Base-by-base conservation (phyloP, 1,140 invertebrate species). In the Drosophila tani region DNA sequence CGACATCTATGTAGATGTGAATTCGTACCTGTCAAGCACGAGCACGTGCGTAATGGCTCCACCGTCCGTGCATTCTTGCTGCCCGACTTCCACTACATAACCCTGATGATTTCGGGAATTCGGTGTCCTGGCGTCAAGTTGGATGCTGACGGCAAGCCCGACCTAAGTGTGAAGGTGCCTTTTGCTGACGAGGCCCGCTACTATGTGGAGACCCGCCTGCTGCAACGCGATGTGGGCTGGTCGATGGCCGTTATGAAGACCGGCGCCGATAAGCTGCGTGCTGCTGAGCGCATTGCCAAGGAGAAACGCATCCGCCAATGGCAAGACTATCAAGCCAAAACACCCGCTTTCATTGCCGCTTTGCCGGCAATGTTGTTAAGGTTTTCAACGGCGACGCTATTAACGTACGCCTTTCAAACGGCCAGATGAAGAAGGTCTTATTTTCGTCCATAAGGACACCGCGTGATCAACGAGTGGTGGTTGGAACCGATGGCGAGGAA, bases 191-290 rank as follows among this genome's bases (percentile, higher is more conserved):
- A 93, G 60, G 93, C 93, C 3, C 96, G 96, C 64, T 99, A 95
- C 93, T 99, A 98, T 92, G 97, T 98, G 12, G 99, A 99, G 93
- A 95, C 95, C 11, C 95, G 97, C 51, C 94, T 99, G 2, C 93
- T 99, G 9, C 98, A 99, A 86, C 95, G 97, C 78, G 98, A 99
- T 85, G 96, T 99, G n/a, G 98, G 99, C 92, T 99, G 98, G 98
- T 98, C 97, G 9, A 97, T 99, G 93, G 96, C 95, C 29, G 96
- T 97, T 41, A 97, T 98, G 85, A 97, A 97, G 91, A 94, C 95
- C 53, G 95, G 97, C 53, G 95, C 96, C 27, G 96, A 98, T 38
- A 97, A 97, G 87, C 94, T 99, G 5, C 93, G 98, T 93, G 94
- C 96, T 86, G 96, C 98, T 70, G 97, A 99, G 94, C 95, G 95